A percentile compares a stretch with the other conserved stretches of the same genome.
These are phyloP conservation scores for Nasonia longicornis DNA, from an alignment of 1,140 invertebrate genomes.

Conservation along the genomic window DNA sequence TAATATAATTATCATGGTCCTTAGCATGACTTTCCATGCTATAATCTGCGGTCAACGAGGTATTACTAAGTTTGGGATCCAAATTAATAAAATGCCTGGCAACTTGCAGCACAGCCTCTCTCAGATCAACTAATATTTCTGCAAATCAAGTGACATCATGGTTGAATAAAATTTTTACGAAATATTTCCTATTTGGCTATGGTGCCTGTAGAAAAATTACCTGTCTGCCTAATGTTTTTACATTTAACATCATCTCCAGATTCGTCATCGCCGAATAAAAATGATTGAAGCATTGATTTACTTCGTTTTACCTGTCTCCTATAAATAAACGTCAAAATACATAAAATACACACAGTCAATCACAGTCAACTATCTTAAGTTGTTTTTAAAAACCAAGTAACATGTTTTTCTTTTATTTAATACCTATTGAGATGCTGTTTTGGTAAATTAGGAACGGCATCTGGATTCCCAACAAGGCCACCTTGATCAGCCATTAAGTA, in stretches of 20 bases:
- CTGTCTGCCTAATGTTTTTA: conserved; percentile 96
- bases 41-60: conserved; percentile 92
- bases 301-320: conserved; percentile 90
- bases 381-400: not conserved
- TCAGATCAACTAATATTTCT: conserved; percentile 94
- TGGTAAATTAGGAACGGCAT: conserved; percentile 88
- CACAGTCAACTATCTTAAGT: conserved; percentile 21
- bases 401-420: not conserved
- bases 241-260: conserved; percentile 88
- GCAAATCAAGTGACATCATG: conserved; percentile 56
- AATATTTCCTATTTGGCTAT: not conserved
- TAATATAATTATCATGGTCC: conserved; percentile 95
- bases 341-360: not conserved
- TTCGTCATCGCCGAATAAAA: conserved; percentile 86
- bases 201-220: conserved; percentile 61
- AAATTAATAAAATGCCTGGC: conserved; percentile 89
- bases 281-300: conserved; percentile 90
- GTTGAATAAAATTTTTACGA: conserved; percentile 3
- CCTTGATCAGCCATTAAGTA: conserved; percentile 98
- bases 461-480: conserved; percentile 90
- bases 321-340: conserved; percentile 46
- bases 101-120: conserved; percentile 94
- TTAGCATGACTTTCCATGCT: conserved; percentile 93
- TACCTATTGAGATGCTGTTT: conserved; percentile 86
- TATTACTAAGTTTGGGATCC: conserved; percentile 80